Evolutionary conservation across 2,888 invertebrate species (phyloP).

Genomic region (Oligia fasciuncula): DNA sequence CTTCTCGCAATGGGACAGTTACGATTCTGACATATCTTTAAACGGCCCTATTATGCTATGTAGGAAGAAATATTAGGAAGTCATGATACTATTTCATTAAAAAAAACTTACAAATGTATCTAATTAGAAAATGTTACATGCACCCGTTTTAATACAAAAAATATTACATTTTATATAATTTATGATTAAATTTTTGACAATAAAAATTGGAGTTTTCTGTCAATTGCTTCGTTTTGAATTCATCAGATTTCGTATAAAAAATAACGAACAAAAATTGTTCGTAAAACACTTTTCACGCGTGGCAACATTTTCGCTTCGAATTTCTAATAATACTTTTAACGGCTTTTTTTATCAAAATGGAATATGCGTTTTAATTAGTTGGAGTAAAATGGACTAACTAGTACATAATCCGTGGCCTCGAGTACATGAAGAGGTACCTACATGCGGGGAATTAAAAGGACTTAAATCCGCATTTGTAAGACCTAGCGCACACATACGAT

Average conservation of each 20-base stretch:
- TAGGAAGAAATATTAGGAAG: slow-evolving; percentile 51
- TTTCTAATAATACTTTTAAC: slow-evolving; percentile 55
- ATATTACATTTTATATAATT: slow-evolving; percentile 12
- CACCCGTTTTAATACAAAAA: slow-evolving; percentile 49
- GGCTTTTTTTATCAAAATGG: slow-evolving; percentile 54
- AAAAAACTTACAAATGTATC: slow-evolving; percentile 62
- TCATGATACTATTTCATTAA: slow-evolving; percentile 22
- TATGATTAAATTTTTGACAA: neutral
- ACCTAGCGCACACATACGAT: slow-evolving; percentile 39
- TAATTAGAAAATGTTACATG: slow-evolving; percentile 60
- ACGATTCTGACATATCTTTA: neutral
- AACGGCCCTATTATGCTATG: slow-evolving; percentile 20
- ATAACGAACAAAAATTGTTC: slow-evolving; percentile 54
- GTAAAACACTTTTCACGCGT: slow-evolving; percentile 43
- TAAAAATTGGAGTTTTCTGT: slow-evolving; percentile 7
- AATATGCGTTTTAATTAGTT: slow-evolving; percentile 58
- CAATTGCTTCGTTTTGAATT: neutral
- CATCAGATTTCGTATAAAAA: slow-evolving; percentile 51
- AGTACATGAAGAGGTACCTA: slow-evolving; percentile 14
- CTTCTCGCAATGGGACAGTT: neutral
- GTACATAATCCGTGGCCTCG: slow-evolving; percentile 10
- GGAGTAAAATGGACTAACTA: slow-evolving; percentile 32
- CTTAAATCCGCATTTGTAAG: slow-evolving; percentile 3
- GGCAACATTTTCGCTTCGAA: slow-evolving; percentile 48
- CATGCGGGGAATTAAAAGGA: neutral